These are phyloP conservation scores for Sebastolobus altivelis DNA, from an alignment of 2,797 vertebrate genomes.

Conservation along the genomic window DNA sequence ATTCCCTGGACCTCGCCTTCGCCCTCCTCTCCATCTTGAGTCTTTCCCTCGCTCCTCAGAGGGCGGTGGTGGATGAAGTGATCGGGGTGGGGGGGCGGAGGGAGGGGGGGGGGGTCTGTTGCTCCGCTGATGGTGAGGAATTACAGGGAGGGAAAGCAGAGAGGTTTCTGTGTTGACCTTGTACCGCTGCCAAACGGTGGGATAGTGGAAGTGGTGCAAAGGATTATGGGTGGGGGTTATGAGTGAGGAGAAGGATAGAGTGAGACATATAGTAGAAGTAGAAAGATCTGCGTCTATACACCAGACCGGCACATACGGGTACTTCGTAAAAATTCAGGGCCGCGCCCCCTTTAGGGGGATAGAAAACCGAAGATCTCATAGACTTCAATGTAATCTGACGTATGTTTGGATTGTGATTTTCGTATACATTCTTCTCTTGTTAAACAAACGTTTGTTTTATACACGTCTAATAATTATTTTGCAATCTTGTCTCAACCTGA, in stretches of 20 bases:
- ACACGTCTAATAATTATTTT: too few species aligned
- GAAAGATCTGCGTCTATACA: neutral
- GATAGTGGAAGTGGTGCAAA: conserved; percentile 32
- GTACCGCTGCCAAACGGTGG: conserved; percentile 63
- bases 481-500: too few species aligned
- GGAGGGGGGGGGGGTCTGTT: conserved; percentile 31
- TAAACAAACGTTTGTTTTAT: too few species aligned
- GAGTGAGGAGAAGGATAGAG: conserved; percentile 16
- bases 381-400: too few species aligned
- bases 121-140: conserved; percentile 54
- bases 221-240: conserved; percentile 44
- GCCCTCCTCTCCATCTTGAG: conserved; percentile 23
- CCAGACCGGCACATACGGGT: neutral
- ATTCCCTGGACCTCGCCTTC: conserved; percentile 1
- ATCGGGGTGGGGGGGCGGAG: neutral
- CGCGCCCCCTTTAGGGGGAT: too few species aligned
- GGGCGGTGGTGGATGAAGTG: conserved; percentile 51
- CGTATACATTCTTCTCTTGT: too few species aligned
- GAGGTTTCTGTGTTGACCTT: conserved; percentile 66
- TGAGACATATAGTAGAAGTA: neutral
- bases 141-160: conserved; percentile 52
- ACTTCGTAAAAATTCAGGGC: too few species aligned
- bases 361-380: too few species aligned
- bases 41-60: conserved; percentile 18
- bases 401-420: too few species aligned